Percentiles rank a stretch among this genome's conserved stretches.
These are phyloP conservation scores for Holacanthella duospinosa DNA, from an alignment of 2,888 invertebrate genomes.

Conservation along the genomic window DNA sequence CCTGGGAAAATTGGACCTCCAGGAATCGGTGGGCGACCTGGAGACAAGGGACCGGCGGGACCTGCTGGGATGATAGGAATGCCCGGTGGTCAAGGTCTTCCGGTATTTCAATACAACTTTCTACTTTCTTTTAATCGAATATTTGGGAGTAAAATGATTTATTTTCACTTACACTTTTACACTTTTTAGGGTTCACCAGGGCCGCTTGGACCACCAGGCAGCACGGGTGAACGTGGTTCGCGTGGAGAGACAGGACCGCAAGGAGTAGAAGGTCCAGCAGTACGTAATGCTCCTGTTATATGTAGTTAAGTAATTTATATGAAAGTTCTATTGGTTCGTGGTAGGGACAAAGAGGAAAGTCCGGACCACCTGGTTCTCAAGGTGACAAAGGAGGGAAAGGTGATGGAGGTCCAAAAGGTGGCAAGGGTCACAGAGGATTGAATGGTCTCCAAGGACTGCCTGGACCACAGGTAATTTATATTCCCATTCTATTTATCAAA, in stretches of 20 bases:
- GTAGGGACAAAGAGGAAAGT: slow-evolving; percentile 62
- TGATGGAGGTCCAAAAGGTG: slow-evolving; percentile 58
- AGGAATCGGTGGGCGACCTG: slow-evolving; percentile 62
- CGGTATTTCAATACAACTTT: no score
- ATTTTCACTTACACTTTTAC: not conserved
- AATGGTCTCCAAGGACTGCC: slow-evolving; percentile 69
- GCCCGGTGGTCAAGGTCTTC: slow-evolving; percentile 57
- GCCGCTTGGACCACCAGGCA: slow-evolving; percentile 54
- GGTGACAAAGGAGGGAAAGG: slow-evolving; percentile 56
- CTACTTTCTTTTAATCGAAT: no score
- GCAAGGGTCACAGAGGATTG: slow-evolving; percentile 72
- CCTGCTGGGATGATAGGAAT: slow-evolving; percentile 54
- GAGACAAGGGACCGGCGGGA: slow-evolving; percentile 65
- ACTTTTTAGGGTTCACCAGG: slow-evolving; percentile 55
- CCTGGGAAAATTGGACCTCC: slow-evolving; percentile 51
- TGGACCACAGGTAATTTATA: slow-evolving; percentile 49
- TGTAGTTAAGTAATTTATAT: no score
- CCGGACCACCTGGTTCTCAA: slow-evolving; percentile 62
- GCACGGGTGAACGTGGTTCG: slow-evolving; percentile 59
- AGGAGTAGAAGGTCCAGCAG: slow-evolving; percentile 61
- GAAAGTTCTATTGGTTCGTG: not conserved
- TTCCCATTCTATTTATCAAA: not conserved
- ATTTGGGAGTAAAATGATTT: not conserved
- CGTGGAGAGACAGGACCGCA: slow-evolving; percentile 63
- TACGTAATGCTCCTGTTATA: no score